phyloP scores from a whole-genome alignment of 64 coral and sea anemone genomes.

The Catalaphyllia jardinei region DNA sequence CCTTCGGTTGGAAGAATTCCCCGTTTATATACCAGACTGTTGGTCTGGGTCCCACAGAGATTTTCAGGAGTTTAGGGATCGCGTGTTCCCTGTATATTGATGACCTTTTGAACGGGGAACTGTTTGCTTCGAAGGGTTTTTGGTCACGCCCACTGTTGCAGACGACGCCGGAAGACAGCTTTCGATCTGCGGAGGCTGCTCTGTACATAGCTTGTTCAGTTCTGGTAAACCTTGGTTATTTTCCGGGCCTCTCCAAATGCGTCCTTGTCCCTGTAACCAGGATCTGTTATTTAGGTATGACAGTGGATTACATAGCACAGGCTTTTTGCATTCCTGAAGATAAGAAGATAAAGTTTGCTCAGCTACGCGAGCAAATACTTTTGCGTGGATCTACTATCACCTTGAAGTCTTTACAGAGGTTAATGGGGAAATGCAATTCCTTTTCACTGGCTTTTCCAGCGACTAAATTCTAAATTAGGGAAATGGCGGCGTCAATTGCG shows the following conservation, averaged over 20 bases:
- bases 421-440: conserved; percentile 40
- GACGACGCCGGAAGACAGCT: background rate
- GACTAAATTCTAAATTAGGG: too few species aligned
- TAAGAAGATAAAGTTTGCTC: conserved; percentile 14
- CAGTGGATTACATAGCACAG: background rate
- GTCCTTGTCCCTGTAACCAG: conserved; percentile 23
- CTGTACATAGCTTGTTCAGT: conserved; percentile 37
- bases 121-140: conserved; percentile 9
- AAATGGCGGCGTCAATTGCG: too few species aligned
- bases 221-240: background rate
- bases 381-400: background rate
- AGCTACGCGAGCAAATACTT: conserved; percentile 32
- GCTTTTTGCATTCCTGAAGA: conserved; percentile 10
- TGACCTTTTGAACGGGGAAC: conserved; percentile 16
- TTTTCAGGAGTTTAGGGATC: conserved; percentile 14
- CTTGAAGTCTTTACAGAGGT: too few species aligned
- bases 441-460: conserved; percentile 33
- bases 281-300: conserved; percentile 17
- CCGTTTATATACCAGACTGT: conserved; percentile 33
- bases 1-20: too few species aligned
- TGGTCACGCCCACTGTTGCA: background rate
- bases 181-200: conserved; percentile 7
- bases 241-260: conserved; percentile 38
- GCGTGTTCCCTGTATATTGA: conserved; percentile 25
- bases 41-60: conserved; percentile 4